These are phyloP conservation scores for Tupaia chinensis DNA, from an alignment of 2,113 vertebrate species.

Conservation along the genomic window DNA sequence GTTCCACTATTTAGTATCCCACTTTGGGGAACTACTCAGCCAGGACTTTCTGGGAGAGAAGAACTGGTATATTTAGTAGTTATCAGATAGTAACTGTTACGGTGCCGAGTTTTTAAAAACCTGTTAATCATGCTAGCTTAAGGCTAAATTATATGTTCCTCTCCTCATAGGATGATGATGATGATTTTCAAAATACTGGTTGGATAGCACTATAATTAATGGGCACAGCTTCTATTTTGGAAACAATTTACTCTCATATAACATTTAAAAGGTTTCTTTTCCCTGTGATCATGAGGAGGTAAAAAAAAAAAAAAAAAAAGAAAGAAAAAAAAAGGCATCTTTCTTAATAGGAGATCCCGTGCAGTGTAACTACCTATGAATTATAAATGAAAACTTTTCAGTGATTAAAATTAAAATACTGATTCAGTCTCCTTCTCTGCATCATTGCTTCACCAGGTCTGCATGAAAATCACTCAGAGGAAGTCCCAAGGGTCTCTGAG, in stretches of 20 bases:
- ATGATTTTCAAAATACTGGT: constrained; percentile 71
- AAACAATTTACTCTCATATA: constrained; percentile 75
- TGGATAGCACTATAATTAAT: constrained; percentile 64
- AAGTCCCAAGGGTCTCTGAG: constrained; percentile 34
- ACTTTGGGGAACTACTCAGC: neutral
- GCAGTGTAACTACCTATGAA: constrained; percentile 69
- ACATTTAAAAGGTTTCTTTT: constrained; percentile 68
- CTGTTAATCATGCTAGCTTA: constrained; percentile 58
- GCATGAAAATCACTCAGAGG: constrained; percentile 43
- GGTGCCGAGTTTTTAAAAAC: neutral
- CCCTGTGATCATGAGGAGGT: constrained; percentile 72
- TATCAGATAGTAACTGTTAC: constrained; percentile 10
- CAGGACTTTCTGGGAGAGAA: neutral
- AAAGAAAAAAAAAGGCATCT: constrained; percentile 51
- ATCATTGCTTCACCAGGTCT: neutral
- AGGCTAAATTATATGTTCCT: constrained; percentile 53
- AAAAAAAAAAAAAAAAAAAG: neutral
- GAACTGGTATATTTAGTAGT: neutral
- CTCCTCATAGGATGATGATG: constrained; percentile 18
- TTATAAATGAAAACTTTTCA: constrained; percentile 81
- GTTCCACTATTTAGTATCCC: neutral
- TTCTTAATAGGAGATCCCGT: constrained; percentile 72
- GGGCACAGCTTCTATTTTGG: constrained; percentile 71
- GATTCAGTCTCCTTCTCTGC: constrained; percentile 54
- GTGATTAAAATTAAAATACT: constrained; percentile 79